Evolutionary conservation across 2,113 vertebrate genomes (phyloP).

Genomic region (Sarotherodon lohbergeri): DNA sequence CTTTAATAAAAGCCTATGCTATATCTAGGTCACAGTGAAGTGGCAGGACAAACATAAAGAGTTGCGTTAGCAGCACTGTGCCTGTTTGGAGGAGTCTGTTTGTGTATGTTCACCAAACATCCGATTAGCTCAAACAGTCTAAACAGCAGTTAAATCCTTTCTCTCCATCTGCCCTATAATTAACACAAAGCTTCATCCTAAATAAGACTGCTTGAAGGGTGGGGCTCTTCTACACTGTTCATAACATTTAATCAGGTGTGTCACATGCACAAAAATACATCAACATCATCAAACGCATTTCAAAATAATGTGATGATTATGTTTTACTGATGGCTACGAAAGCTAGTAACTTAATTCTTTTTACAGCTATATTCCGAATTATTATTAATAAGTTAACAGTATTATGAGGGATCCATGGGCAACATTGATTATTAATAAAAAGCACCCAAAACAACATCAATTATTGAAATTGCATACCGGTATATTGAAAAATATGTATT

Average conservation of each 20-base stretch:
- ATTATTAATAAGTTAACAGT: not conserved
- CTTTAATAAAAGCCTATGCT: slow-evolving; percentile 18
- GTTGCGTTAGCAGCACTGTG: slow-evolving; percentile 45
- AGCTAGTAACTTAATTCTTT: not conserved
- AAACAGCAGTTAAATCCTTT: slow-evolving; percentile 48
- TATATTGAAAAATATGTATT: not conserved
- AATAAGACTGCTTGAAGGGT: not conserved
- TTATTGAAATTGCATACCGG: not conserved
- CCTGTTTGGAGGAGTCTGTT: slow-evolving; percentile 22
- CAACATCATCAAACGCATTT: not conserved
- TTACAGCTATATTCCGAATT: not conserved
- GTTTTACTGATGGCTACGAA: not conserved
- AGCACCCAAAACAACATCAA: not conserved
- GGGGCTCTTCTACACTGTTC: not conserved
- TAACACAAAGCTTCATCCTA: slow-evolving; percentile 14
- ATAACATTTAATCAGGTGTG: not conserved
- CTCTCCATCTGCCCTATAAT: slow-evolving; percentile 52
- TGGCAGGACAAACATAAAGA: slow-evolving; percentile 62
- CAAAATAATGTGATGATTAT: not conserved
- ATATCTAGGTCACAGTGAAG: slow-evolving; percentile 60
- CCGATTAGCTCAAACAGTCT: slow-evolving; percentile 43
- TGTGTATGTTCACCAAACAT: slow-evolving; percentile 57
- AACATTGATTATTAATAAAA: not conserved
- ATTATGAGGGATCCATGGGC: not conserved
- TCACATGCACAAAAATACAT: not conserved